Evolutionary conservation across 2,113 vertebrate species (phyloP).

Genomic region (Tragelaphus imberbis): DNA sequence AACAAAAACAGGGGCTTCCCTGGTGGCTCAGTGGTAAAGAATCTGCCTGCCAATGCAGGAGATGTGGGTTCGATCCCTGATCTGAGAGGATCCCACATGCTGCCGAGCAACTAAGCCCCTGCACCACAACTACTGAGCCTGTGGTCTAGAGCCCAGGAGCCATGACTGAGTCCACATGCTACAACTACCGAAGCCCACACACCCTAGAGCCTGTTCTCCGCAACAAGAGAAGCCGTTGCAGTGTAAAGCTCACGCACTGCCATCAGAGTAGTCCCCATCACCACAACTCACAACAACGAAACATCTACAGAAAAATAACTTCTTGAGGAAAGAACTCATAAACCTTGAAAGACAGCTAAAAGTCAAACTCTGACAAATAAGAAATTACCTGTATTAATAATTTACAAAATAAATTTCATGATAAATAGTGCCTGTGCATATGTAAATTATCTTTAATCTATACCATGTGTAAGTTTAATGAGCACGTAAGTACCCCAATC

Average conservation of each 20-base stretch:
- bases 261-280: neutral
- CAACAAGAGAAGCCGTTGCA: neutral
- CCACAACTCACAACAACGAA: neutral
- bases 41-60: neutral
- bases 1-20: neutral
- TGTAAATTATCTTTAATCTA: neutral
- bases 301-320: neutral
- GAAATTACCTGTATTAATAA: neutral
- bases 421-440: neutral
- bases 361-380: neutral
- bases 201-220: neutral
- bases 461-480: neutral
- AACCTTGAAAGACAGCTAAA: neutral
- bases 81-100: neutral
- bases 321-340: neutral
- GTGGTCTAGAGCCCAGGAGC: neutral
- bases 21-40: neutral
- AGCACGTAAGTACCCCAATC: neutral
- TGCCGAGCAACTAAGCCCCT: neutral
- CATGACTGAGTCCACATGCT: neutral
- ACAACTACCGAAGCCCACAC: neutral
- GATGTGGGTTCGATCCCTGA: neutral
- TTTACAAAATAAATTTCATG: neutral
- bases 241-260: fast-evolving
- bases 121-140: neutral